These are phyloP conservation scores for Trissolcus brochymenae DNA, from an alignment of 2,888 invertebrate species.

Conservation along the genomic window DNA sequence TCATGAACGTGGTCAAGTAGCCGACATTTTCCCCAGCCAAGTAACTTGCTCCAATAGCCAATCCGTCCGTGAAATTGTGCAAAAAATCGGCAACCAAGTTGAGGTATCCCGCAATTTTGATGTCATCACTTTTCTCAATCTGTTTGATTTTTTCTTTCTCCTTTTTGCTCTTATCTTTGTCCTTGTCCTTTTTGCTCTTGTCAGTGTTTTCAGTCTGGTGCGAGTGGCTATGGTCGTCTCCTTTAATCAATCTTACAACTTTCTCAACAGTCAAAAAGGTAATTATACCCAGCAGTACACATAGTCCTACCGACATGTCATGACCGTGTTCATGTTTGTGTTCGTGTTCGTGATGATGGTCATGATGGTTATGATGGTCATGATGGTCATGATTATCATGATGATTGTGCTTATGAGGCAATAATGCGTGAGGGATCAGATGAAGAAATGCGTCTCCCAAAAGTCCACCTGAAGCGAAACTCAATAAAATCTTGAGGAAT, in stretches of 20 bases:
- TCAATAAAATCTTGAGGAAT: slow-evolving; percentile 90
- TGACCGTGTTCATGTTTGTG: slow-evolving; percentile 79
- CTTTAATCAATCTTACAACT: slow-evolving; percentile 90
- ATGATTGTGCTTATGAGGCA: slow-evolving; percentile 77
- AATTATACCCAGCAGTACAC: slow-evolving; percentile 95
- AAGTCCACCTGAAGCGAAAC: slow-evolving; percentile 96
- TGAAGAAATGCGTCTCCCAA: slow-evolving; percentile 99
- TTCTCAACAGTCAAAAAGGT: slow-evolving; percentile 96
- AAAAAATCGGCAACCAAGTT: slow-evolving; percentile 99
- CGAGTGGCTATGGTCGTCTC: slow-evolving; percentile 80
- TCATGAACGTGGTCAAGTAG: slow-evolving; percentile 94
- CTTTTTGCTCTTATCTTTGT: slow-evolving; percentile 14
- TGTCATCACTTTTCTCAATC: slow-evolving; percentile 75
- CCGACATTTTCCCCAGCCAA: slow-evolving; percentile 93
- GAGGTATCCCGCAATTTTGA: slow-evolving; percentile 93
- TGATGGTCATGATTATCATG: slow-evolving; percentile 74
- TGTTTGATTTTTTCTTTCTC: slow-evolving; percentile 12
- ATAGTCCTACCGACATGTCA: slow-evolving; percentile 94
- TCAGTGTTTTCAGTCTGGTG: slow-evolving; percentile 47
- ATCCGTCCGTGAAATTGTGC: slow-evolving; percentile 99
- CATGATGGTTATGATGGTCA: slow-evolving; percentile 78
- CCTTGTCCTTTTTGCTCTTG: slow-evolving; percentile 36
- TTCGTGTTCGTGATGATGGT: slow-evolving; percentile 74
- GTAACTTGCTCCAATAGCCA: slow-evolving; percentile 98
- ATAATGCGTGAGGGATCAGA: slow-evolving; percentile 96